Evolutionary conservation across 2,113 vertebrate genomes (phyloP).

Genomic region (Gobiocypris rarus): DNA sequence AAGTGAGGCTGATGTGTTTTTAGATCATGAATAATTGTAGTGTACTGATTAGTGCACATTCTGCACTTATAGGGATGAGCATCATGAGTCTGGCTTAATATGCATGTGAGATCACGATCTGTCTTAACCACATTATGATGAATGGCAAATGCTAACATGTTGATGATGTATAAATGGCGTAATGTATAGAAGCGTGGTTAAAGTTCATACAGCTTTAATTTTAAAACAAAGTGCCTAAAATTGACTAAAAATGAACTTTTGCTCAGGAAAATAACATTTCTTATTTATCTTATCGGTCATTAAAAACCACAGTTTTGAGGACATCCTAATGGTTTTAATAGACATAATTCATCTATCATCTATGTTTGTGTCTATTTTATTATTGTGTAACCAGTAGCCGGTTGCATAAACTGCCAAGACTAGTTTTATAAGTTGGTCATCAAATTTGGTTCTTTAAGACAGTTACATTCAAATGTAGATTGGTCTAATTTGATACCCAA

Average conservation of each 20-base stretch:
- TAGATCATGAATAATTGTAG: slow-evolving; percentile 1
- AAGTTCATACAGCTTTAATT: background rate
- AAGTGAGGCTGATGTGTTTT: slow-evolving; percentile 16
- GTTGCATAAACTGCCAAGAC: too few relatives aligned
- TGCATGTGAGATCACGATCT: background rate
- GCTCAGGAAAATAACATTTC: slow-evolving; percentile 7
- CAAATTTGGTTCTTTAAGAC: too few relatives aligned
- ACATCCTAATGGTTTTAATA: background rate
- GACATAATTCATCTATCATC: slow-evolving; percentile 6
- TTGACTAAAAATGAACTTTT: background rate
- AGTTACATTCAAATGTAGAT: too few relatives aligned
- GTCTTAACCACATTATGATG: background rate
- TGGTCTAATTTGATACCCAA: too few relatives aligned
- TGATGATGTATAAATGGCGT: background rate
- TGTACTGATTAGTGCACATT: background rate
- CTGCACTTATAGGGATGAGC: background rate
- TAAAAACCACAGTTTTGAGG: background rate
- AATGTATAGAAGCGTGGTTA: background rate
- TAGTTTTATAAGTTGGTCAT: too few relatives aligned
- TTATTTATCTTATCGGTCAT: background rate
- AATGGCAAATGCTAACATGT: background rate
- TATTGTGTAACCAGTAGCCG: background rate
- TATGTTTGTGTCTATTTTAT: slow-evolving; percentile 19
- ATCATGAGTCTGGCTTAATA: background rate
- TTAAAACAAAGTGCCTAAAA: slow-evolving; percentile 30